Percentiles rank a stretch among this genome's conserved stretches.
Evolutionary conservation across 2,888 invertebrate genomes (phyloP).

Genomic region (Anoplius nigerrimus): DNA sequence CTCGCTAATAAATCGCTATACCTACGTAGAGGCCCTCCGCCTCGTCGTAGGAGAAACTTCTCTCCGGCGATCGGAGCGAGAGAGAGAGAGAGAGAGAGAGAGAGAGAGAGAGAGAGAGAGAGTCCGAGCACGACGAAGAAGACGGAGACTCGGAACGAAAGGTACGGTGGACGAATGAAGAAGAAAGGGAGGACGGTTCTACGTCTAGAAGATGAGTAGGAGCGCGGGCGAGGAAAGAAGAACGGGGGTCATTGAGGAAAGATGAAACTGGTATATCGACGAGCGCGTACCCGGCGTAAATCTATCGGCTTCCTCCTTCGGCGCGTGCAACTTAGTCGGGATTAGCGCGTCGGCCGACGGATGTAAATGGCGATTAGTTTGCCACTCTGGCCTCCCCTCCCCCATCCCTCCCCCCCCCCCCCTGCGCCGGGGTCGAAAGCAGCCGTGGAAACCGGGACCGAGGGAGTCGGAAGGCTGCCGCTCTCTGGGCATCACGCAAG

Average conservation of each 20-base stretch:
- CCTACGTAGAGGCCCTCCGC: conserved; percentile 25
- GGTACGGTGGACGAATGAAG: conserved; percentile 10
- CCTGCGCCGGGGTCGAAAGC: conserved; percentile 12
- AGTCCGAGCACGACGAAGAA: conserved; percentile 29
- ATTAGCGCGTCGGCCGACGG: conserved; percentile 6
- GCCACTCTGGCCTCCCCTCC: not conserved
- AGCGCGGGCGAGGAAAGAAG: conserved; percentile 13
- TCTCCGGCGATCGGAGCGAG: conserved; percentile 6
- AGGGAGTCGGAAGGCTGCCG: conserved; percentile 22
- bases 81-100: conserved; percentile 14
- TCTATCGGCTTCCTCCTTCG: not conserved
- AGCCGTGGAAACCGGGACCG: conserved; percentile 9
- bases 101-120: conserved; percentile 18
- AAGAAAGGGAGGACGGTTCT: conserved; percentile 9
- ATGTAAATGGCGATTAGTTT: conserved; percentile 7
- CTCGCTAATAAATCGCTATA: conserved; percentile 48
- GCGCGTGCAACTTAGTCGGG: not conserved
- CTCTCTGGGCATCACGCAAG: conserved; percentile 46
- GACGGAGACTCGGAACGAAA: conserved; percentile 19
- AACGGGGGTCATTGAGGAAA: not conserved
- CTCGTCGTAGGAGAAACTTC: conserved; percentile 30
- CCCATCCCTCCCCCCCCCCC: no score
- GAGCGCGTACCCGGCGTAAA: conserved; percentile 12
- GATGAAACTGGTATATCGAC: not conserved
- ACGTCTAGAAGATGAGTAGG: conserved; percentile 11